Evolutionary conservation across 2,888 invertebrate genomes (phyloP).

Genomic region (Creontiades dilutus): DNA sequence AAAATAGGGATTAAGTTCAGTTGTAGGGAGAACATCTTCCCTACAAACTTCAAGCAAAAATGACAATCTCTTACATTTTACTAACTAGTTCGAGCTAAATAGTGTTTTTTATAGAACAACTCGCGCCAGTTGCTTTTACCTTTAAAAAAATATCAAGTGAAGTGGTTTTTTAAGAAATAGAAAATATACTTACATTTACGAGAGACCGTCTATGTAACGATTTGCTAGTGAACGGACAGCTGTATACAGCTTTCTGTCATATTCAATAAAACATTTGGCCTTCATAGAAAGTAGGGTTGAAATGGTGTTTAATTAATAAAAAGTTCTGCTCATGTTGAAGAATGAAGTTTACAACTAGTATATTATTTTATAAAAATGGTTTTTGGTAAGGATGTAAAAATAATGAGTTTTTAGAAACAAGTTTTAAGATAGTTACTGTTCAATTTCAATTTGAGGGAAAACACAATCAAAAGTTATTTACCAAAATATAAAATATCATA

Average conservation of each 20-base stretch:
- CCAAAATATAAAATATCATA: conserved; percentile 60
- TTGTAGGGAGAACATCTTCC: not conserved
- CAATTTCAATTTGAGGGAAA: conserved; percentile 25
- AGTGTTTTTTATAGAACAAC: conserved; percentile 10
- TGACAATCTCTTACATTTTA: conserved; percentile 30
- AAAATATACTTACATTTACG: not conserved
- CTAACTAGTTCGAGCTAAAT: conserved; percentile 27
- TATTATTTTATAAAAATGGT: conserved; percentile 2
- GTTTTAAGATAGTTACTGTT: conserved; percentile 6
- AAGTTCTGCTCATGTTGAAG: conserved; percentile 20
- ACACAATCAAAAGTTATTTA: conserved; percentile 55
- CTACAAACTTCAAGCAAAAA: not conserved
- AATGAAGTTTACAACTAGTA: conserved; percentile 28
- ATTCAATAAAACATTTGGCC: conserved; percentile 48
- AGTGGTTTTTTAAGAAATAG: not conserved
- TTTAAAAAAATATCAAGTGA: not conserved
- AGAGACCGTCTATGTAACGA: conserved; percentile 11
- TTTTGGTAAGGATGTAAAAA: conserved; percentile 19
- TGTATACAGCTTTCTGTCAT: conserved; percentile 17
- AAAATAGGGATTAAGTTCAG: not conserved
- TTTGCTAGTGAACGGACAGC: conserved; percentile 15
- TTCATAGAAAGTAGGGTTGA: conserved; percentile 33
- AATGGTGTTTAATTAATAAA: conserved; percentile 15
- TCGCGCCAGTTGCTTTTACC: conserved; percentile 12
- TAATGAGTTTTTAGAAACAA: conserved; percentile 8